Percentiles rank a stretch among this genome's conserved stretches.
phyloP scores from a whole-genome alignment of 2,888 invertebrate genomes.

The Dilophus febrilis region DNA sequence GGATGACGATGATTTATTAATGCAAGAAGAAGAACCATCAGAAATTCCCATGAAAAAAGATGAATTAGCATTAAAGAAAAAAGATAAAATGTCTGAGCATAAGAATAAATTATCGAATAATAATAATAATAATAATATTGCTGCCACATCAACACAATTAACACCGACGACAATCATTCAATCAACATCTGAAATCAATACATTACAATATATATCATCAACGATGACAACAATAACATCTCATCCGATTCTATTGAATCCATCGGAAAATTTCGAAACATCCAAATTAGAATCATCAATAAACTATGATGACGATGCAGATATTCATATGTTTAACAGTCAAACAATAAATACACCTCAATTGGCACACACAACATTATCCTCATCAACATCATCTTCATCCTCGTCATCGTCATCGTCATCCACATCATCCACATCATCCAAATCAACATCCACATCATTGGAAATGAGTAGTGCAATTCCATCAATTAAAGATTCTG shows the following conservation, averaged over 20 bases:
- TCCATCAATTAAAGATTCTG: constrained; percentile 1
- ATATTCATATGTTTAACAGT: background rate
- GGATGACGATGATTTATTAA: too few relatives aligned
- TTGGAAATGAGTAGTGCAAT: constrained; percentile 2
- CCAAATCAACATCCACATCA: background rate
- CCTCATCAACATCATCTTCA: constrained; percentile 7
- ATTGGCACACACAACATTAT: constrained; percentile 10
- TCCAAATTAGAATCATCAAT: constrained; percentile 18
- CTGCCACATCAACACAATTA: background rate
- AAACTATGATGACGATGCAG: background rate
- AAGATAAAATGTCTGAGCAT: constrained; percentile 15
- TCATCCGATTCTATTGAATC: constrained; percentile 12
- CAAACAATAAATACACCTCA: constrained; percentile 10
- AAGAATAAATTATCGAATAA: too few relatives aligned
- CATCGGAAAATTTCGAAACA: constrained; percentile 16
- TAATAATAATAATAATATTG: too few relatives aligned
- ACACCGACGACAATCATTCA: constrained; percentile 17
- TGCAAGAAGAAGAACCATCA: background rate
- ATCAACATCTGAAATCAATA: constrained; percentile 23
- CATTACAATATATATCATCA: constrained; percentile 15
- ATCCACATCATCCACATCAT: constrained; percentile 9
- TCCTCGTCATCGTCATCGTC: constrained; percentile 9
- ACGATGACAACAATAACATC: background rate
- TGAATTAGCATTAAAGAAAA: constrained; percentile 23
- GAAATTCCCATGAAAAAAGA: constrained; percentile 19